These are phyloP conservation scores for Mesorhabditis spiculigera DNA, from an alignment of 2,888 invertebrate species.

Conservation along the genomic window DNA sequence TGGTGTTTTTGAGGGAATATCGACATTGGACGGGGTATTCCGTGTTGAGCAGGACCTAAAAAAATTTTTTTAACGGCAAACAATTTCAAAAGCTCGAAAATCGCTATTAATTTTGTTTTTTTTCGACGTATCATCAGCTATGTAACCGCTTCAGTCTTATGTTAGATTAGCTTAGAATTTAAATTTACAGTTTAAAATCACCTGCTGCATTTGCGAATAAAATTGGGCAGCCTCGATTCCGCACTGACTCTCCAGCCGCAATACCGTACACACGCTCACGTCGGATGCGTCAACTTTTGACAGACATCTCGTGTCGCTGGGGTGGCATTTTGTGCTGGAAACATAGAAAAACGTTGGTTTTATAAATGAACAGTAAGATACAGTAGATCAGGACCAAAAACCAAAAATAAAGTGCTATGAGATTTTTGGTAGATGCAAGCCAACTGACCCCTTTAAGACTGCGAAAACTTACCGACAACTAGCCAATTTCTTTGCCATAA, in stretches of 20 bases:
- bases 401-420: too few relatives aligned
- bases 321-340: constrained; percentile 20
- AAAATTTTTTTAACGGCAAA: neutral
- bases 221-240: constrained; percentile 31
- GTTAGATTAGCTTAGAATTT: too few relatives aligned
- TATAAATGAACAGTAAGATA: too few relatives aligned
- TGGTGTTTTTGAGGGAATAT: constrained; percentile 17
- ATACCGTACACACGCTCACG: constrained; percentile 26
- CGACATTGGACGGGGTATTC: constrained; percentile 38
- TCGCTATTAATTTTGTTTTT: too few relatives aligned
- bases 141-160: too few relatives aligned
- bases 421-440: too few relatives aligned
- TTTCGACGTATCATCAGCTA: too few relatives aligned
- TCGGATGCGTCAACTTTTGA: constrained; percentile 26
- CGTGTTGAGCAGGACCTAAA: constrained; percentile 30
- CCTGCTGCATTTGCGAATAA: constrained; percentile 37
- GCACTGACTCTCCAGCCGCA: constrained; percentile 28
- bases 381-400: too few relatives aligned
- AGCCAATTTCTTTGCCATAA: constrained; percentile 3
- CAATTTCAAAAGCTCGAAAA: too few relatives aligned
- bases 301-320: constrained; percentile 15
- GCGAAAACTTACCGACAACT: neutral
- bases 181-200: neutral
- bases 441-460: too few relatives aligned
- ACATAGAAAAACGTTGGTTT: too few relatives aligned